phyloP scores from a whole-genome alignment of 30 jellyfish, hydroid and myxozoan species.

The Hydractinia echinata region DNA sequence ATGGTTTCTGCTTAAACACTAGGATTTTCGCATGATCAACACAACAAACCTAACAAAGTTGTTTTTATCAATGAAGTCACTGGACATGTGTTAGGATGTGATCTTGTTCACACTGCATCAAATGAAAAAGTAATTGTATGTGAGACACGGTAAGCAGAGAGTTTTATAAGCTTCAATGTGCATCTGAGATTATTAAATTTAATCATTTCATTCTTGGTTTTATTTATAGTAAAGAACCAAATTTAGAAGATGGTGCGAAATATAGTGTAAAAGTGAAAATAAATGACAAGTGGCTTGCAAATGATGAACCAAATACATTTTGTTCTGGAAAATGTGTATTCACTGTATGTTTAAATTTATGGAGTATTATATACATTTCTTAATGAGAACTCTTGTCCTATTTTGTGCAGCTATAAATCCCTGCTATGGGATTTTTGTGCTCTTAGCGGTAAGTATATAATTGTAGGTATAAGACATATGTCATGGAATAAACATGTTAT shows the following conservation, averaged over 20 bases:
- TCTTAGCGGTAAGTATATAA: too few species aligned
- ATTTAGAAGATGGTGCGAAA: background rate
- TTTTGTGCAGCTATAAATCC: background rate
- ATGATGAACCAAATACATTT: background rate
- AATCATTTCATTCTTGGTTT: background rate
- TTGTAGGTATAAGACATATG: too few species aligned
- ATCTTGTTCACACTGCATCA: constrained; percentile 3
- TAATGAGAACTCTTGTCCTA: background rate
- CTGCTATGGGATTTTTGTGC: background rate
- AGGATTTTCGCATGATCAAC: constrained; percentile 6
- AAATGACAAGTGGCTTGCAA: constrained; percentile 1
- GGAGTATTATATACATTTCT: background rate
- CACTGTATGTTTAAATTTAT: background rate
- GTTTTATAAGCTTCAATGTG: background rate
- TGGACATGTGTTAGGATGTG: background rate
- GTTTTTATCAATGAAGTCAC: background rate
- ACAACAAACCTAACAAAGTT: background rate
- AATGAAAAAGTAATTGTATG: background rate
- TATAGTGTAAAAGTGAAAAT: constrained; percentile 6
- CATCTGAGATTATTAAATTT: background rate
- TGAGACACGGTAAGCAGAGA: background rate
- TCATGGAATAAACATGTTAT: too few species aligned
- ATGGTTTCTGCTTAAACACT: too few species aligned
- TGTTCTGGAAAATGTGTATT: background rate
- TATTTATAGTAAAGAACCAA: background rate